Base-by-base conservation (phyloP, 30 jellyfish, hydroid and myxozoan species). In the Aurelia coerulea region DNA sequence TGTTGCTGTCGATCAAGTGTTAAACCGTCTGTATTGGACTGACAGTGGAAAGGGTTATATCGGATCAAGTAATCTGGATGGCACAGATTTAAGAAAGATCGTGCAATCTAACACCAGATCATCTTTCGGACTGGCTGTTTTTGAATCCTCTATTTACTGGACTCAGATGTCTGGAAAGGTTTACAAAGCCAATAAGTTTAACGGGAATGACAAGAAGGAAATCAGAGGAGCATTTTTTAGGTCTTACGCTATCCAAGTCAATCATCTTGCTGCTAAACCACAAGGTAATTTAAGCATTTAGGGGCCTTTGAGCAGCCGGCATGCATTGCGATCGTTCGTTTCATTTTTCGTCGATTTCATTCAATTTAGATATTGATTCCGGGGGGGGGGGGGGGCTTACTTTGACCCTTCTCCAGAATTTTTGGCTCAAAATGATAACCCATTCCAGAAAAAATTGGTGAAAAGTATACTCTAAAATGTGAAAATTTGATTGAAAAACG, bases 101-200 rank as follows among this genome's bases (percentile, higher is more conserved):
- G 79, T 90, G 23, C 70, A 77, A 9, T 73, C 96, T 15, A 76
- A 81, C 39, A 58, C 94, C 11, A 78, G 62, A 19, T 34, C 79
- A 5, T 97, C 99, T 12, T 85, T 72, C 62, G 92, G 97, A 5
- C 11, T 95, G 52, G 91, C 99, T 37, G 98, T 90, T 7, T 95
- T 95, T 78, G 99, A 95, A 77, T 97, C 90, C 68, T 68, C 46
- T 63, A 88, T 95, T 23, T 95, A 79, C 73, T 90, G 97, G 97
- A 95, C 98, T 32, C 90, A 91, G 56, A 35, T 19, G 31, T 50
- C 35, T 5, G 98, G 90, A 62, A 82, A 81, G 63, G 76, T 95
- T 50, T 90, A 77, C 83, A 60, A 74, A 60, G 98, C 97, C 39
- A 81, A 87, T 62, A 90, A 95, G 64, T 85, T 89, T 37, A 76